phyloP scores from a whole-genome alignment of 2,888 invertebrate genomes.

The Metalampra italica region DNA sequence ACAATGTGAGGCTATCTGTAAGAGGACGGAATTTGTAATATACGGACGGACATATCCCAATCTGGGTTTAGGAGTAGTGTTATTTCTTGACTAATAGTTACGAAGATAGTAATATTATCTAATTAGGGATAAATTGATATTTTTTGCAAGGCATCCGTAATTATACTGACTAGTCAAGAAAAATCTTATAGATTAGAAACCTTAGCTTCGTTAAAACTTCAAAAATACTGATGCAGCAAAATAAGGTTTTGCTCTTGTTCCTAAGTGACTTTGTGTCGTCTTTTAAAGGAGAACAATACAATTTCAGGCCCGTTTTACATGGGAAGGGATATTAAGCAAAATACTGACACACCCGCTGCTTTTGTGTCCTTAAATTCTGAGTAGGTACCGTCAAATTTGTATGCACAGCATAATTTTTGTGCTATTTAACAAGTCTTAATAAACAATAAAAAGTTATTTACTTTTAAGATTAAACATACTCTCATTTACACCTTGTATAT shows the following conservation, averaged over 20 bases:
- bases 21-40: constrained; percentile 33
- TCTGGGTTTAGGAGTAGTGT: not conserved
- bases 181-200: too few species aligned
- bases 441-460: not conserved
- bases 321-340: not conserved
- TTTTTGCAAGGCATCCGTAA: too few species aligned
- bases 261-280: not conserved
- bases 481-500: not conserved
- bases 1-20: constrained; percentile 52
- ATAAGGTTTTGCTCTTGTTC: not conserved
- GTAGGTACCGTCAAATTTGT: not conserved
- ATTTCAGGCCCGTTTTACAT: not conserved
- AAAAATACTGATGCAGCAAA: too few species aligned
- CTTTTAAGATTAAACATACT: too few species aligned
- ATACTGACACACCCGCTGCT: constrained; percentile 3
- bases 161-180: too few species aligned
- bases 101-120: too few species aligned
- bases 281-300: not conserved
- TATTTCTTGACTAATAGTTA: not conserved
- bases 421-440: constrained; percentile 1
- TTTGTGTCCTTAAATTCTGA: not conserved
- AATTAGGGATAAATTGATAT: too few species aligned
- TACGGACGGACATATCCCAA: constrained; percentile 12
- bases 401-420: not conserved
- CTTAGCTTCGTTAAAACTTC: too few species aligned